phyloP scores from a whole-genome alignment of 2,888 invertebrate genomes.

The Ypsolopha scabrella region DNA sequence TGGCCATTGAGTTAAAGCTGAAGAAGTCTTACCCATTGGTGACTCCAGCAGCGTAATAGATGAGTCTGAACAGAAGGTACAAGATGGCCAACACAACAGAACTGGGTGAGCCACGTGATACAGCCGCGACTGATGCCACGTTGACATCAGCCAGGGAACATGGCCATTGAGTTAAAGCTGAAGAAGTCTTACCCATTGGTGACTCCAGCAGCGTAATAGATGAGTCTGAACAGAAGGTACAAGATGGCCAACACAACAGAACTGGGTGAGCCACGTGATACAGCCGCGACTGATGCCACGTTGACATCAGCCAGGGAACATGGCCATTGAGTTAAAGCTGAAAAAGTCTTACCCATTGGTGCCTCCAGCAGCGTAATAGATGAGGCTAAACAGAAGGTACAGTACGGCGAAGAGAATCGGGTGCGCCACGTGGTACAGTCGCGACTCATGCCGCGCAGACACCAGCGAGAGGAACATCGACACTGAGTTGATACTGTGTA shows the following conservation, averaged over 20 bases:
- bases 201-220: conserved; percentile 66
- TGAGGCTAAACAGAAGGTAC: conserved; percentile 77
- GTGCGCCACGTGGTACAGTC: conserved; percentile 68
- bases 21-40: too few species aligned
- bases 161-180: too few species aligned
- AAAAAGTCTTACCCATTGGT: conserved; percentile 62
- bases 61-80: conserved; percentile 25
- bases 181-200: conserved; percentile 62
- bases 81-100: too few species aligned
- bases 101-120: too few species aligned
- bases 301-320: conserved; percentile 23
- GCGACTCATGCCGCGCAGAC: conserved; percentile 78
- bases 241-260: too few species aligned
- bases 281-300: too few species aligned
- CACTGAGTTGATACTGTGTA: conserved; percentile 75
- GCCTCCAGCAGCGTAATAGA: conserved; percentile 81
- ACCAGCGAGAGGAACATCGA: conserved; percentile 79
- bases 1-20: conserved; percentile 81
- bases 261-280: too few species aligned
- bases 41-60: too few species aligned
- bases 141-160: conserved; percentile 23
- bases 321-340: too few species aligned
- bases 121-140: too few species aligned
- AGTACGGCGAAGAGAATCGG: conserved; percentile 70
- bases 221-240: conserved; percentile 25